Evolutionary conservation across 2,888 invertebrate species (phyloP).

Genomic region (Dioctria rufipes): DNA sequence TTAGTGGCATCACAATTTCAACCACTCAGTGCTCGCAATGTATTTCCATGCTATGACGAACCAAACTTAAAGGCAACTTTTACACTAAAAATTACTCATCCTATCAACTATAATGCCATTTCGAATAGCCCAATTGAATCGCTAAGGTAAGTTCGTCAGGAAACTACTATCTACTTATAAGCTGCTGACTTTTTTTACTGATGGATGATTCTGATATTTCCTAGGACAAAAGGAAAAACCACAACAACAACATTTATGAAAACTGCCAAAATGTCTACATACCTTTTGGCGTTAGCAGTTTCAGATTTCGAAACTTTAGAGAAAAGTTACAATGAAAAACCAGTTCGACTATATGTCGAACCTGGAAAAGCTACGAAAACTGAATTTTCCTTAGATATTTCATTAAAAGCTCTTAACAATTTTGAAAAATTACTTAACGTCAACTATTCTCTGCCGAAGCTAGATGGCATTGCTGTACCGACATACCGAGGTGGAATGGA

Average conservation of each 20-base stretch:
- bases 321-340: conserved; percentile 61
- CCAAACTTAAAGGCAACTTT: conserved; percentile 77
- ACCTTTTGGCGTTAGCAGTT: conserved; percentile 77
- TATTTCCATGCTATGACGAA: conserved; percentile 82
- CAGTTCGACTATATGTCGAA: conserved; percentile 73
- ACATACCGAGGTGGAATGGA: conserved; percentile 62
- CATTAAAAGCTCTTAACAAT: conserved; percentile 73
- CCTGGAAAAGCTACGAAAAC: conserved; percentile 74
- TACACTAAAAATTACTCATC: conserved; percentile 74
- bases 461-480: conserved; percentile 69
- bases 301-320: conserved; percentile 71
- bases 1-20: conserved; percentile 77
- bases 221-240: neutral
- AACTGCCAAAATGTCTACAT: conserved; percentile 78
- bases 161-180: too few species aligned
- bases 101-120: conserved; percentile 63
- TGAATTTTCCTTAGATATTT: conserved; percentile 74
- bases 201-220: too few species aligned
- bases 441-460: conserved; percentile 72
- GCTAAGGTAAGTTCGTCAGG: neutral
- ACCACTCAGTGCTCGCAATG: conserved; percentile 75
- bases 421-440: conserved; percentile 75
- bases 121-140: conserved; percentile 57
- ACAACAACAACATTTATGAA: conserved; percentile 68
- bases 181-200: too few species aligned